phyloP scores from a whole-genome alignment of 1,140 invertebrate species.

The Nomia melanderi region DNA sequence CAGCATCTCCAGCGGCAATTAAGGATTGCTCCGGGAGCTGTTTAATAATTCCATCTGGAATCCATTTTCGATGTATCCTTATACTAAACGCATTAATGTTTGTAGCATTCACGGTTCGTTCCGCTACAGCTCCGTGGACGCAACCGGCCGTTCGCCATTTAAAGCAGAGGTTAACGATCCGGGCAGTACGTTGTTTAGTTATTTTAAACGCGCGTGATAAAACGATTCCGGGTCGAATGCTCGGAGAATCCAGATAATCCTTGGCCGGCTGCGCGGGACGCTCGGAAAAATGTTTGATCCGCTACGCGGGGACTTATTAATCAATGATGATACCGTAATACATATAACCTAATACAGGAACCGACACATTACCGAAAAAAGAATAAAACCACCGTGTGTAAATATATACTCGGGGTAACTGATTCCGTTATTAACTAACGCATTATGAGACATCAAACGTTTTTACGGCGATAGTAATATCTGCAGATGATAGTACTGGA shows the following conservation, averaged over 20 bases:
- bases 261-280: not conserved
- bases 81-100: not conserved
- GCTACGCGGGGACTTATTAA: too few species aligned
- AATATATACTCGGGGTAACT: too few species aligned
- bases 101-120: not conserved
- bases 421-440: too few species aligned
- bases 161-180: slow-evolving; percentile 14
- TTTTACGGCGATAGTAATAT: too few species aligned
- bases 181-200: not conserved
- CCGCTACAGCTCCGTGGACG: not conserved
- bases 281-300: not conserved
- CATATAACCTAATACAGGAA: too few species aligned
- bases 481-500: too few species aligned
- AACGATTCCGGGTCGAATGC: not conserved
- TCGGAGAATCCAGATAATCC: not conserved
- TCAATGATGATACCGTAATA: too few species aligned
- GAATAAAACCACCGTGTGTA: too few species aligned
- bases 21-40: not conserved
- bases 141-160: slow-evolving; percentile 10
- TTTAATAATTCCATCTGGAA: not conserved
- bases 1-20: not conserved
- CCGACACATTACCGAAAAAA: too few species aligned
- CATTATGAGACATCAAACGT: too few species aligned
- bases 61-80: not conserved
- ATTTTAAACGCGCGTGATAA: not conserved